A percentile compares a stretch with the other conserved stretches of the same genome.
Conservation (phyloP, 2,797 vertebrate species). For the Synaphobranchus kaupii region DNA sequence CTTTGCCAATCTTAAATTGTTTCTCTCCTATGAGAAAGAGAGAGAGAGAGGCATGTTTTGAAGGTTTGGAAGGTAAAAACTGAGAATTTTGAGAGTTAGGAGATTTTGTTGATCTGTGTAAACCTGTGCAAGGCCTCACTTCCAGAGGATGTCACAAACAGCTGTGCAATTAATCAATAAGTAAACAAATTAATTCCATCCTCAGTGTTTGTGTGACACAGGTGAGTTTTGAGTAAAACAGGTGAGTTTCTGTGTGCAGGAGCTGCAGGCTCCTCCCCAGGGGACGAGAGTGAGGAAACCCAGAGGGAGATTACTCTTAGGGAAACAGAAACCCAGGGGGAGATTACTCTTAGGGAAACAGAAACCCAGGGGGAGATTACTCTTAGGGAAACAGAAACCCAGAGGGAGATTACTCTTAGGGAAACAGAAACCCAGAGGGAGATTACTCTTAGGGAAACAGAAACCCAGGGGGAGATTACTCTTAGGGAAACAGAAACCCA, state of each 20-base stretch:
- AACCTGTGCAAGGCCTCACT: neutral
- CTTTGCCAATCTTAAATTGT: neutral
- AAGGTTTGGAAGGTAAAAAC: neutral
- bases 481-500: no score
- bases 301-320: no score
- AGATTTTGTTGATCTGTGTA: conserved; percentile 26
- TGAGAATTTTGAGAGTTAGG: conserved; percentile 1
- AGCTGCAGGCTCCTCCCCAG: conserved; percentile 53
- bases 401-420: no score
- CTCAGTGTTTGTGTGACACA: conserved; percentile 49
- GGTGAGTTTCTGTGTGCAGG: conserved; percentile 43
- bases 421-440: no score
- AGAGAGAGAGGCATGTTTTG: neutral
- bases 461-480: no score
- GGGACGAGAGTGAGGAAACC: no score
- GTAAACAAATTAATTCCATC: conserved; percentile 27
- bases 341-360: no score
- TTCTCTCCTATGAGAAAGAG: neutral
- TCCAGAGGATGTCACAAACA: conserved; percentile 33
- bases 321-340: no score
- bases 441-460: no score
- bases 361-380: no score
- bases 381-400: no score
- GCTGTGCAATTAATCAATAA: neutral
- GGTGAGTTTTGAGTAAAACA: conserved; percentile 53